These are phyloP conservation scores for Salvelinus namaycush DNA, from an alignment of 2,113 vertebrate genomes.

Conservation along the genomic window DNA sequence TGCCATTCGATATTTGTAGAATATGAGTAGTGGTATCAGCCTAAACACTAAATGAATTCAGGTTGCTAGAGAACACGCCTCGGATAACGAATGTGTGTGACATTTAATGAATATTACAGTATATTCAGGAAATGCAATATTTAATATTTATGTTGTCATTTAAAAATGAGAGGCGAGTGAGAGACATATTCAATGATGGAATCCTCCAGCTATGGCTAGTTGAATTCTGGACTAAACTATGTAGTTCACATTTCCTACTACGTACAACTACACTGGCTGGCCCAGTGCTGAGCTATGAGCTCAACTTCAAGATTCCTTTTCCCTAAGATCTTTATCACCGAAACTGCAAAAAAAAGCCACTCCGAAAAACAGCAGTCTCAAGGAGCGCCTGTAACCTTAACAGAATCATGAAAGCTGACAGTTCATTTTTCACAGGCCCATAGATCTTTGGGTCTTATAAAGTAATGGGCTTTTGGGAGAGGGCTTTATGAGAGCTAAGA, in stretches of 20 bases:
- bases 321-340: slow-evolving; percentile 38
- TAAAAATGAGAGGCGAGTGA: not conserved
- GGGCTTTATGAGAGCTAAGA: slow-evolving; percentile 81
- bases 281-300: slow-evolving; percentile 25
- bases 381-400: slow-evolving; percentile 78
- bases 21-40: slow-evolving; percentile 45
- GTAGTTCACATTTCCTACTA: not conserved
- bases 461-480: slow-evolving; percentile 83
- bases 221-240: not conserved
- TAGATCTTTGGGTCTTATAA: slow-evolving; percentile 79
- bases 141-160: not conserved
- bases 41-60: slow-evolving; percentile 42
- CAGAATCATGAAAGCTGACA: slow-evolving; percentile 83
- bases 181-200: not conserved
- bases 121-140: slow-evolving; percentile 28
- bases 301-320: slow-evolving; percentile 32
- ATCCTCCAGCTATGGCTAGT: not conserved
- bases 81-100: slow-evolving; percentile 27
- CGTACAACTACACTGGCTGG: not conserved
- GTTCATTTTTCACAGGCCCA: slow-evolving; percentile 84
- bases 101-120: slow-evolving; percentile 42
- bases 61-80: slow-evolving; percentile 30
- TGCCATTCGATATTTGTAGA: slow-evolving; percentile 47
- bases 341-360: slow-evolving; percentile 59
- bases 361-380: slow-evolving; percentile 65